Conservation (phyloP, 2,888 invertebrate species). For the Cinara cedri region DNA sequence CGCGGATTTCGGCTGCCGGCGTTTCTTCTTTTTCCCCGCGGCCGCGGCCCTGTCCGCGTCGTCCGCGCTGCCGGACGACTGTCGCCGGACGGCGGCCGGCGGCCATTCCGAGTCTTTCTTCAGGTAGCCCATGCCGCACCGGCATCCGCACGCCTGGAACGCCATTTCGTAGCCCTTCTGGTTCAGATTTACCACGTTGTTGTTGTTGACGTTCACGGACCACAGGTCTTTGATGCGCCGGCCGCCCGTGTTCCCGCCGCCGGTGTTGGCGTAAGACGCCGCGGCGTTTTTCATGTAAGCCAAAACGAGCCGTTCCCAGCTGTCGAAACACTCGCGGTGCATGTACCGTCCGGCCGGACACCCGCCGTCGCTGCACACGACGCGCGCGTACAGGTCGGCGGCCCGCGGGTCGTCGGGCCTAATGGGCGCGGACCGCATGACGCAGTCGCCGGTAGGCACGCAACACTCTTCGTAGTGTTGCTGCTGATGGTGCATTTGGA, state of each 20-base stretch:
- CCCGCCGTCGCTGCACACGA: constrained; percentile 92
- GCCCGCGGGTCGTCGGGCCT: constrained; percentile 76
- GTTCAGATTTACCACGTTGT: constrained; percentile 39
- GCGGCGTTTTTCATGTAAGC: constrained; percentile 83
- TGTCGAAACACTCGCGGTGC: constrained; percentile 95
- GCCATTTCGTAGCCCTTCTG: constrained; percentile 97
- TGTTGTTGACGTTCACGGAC: constrained; percentile 67
- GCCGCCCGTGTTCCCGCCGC: constrained; percentile 67
- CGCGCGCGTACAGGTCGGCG: constrained; percentile 84
- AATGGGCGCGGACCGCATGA: constrained; percentile 68
- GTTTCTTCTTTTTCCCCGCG: not conserved
- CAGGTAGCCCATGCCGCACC: constrained; percentile 89
- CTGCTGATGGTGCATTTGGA: constrained; percentile 61
- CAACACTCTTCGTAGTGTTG: constrained; percentile 74
- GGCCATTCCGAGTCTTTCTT: constrained; percentile 94
- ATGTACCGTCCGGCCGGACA: constrained; percentile 89
- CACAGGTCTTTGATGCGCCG: constrained; percentile 94
- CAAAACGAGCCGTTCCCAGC: constrained; percentile 89
- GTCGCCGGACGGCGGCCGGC: constrained; percentile 64
- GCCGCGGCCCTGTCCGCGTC: not conserved
- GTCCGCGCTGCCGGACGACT: constrained; percentile 66
- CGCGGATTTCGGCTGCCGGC: not conserved
- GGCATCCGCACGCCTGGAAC: constrained; percentile 93
- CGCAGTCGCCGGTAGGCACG: constrained; percentile 81
- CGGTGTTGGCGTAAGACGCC: constrained; percentile 76